Evolutionary conservation across 2,797 vertebrate species (phyloP).

Genomic region (Sebastes matsubarae): DNA sequence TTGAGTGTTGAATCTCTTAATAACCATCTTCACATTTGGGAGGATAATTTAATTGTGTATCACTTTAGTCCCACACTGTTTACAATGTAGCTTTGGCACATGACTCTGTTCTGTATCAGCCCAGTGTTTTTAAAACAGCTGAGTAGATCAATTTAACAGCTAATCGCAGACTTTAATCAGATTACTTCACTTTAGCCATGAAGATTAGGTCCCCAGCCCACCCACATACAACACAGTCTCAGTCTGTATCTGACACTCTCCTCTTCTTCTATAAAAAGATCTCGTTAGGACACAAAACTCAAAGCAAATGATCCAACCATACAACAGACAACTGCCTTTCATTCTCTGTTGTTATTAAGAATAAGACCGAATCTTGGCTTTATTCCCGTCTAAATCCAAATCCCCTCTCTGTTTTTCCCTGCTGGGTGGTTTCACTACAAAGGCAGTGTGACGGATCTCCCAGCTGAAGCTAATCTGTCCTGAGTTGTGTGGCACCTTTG

Average conservation of each 20-base stretch:
- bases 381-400: slow-evolving; percentile 36
- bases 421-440: slow-evolving; percentile 53
- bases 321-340: slow-evolving; percentile 32
- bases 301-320: slow-evolving; percentile 23
- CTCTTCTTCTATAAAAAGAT: slow-evolving; percentile 4
- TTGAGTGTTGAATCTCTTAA: background rate
- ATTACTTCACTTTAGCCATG: slow-evolving; percentile 48
- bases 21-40: background rate
- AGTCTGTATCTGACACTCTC: background rate
- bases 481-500: slow-evolving; percentile 47
- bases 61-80: background rate
- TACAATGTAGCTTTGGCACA: background rate
- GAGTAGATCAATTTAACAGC: slow-evolving; percentile 44
- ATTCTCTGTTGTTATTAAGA: slow-evolving; percentile 48
- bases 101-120: slow-evolving; percentile 3
- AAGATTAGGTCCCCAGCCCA: slow-evolving; percentile 37
- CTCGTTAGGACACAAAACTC: slow-evolving; percentile 26
- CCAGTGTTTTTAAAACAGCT: slow-evolving; percentile 33
- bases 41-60: background rate
- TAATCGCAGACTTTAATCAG: slow-evolving; percentile 59
- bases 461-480: slow-evolving; percentile 49
- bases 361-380: slow-evolving; percentile 43
- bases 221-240: slow-evolving; percentile 26
- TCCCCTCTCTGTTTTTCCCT: slow-evolving; percentile 33
- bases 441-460: slow-evolving; percentile 43